Conservation (phyloP, 1,140 invertebrate species). For the Brachionus calyciflorus region DNA sequence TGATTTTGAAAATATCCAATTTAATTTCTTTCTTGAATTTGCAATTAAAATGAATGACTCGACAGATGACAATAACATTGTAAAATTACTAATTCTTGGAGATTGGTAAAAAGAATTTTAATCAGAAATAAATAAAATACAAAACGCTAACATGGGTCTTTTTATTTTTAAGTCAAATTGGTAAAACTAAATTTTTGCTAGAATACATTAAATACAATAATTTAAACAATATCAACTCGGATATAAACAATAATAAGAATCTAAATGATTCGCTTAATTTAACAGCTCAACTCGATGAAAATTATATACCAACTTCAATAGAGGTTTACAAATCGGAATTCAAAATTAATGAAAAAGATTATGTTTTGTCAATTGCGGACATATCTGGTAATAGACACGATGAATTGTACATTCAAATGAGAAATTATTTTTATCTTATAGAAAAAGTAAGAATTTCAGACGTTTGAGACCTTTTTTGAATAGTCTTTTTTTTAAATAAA, state of each 20-base stretch:
- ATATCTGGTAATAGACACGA: conserved; percentile 41
- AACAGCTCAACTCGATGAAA: neutral
- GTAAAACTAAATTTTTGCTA: conserved; percentile 43
- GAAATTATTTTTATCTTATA: conserved; percentile 42
- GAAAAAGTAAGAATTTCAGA: conserved; percentile 19
- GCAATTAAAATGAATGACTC: neutral
- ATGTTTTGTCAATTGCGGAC: conserved; percentile 24
- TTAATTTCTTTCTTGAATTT: neutral
- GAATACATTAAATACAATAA: conserved; percentile 42
- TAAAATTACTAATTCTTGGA: conserved; percentile 32
- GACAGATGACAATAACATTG: neutral
- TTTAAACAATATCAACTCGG: neutral
- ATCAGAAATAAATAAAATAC: too few species aligned
- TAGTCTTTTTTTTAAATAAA: neutral
- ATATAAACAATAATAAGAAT: conserved; percentile 21
- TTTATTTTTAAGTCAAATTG: neutral
- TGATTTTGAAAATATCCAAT: too few species aligned
- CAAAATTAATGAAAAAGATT: conserved; percentile 38
- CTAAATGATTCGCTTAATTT: conserved; percentile 5
- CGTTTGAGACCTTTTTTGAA: neutral
- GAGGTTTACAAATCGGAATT: conserved; percentile 43
- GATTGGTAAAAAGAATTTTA: conserved; percentile 17
- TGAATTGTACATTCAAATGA: conserved; percentile 35
- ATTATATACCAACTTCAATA: conserved; percentile 25
- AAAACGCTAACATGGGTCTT: too few species aligned